Evolutionary conservation across 2,888 invertebrate species (phyloP).

Genomic region (Agriopis aurantiaria): DNA sequence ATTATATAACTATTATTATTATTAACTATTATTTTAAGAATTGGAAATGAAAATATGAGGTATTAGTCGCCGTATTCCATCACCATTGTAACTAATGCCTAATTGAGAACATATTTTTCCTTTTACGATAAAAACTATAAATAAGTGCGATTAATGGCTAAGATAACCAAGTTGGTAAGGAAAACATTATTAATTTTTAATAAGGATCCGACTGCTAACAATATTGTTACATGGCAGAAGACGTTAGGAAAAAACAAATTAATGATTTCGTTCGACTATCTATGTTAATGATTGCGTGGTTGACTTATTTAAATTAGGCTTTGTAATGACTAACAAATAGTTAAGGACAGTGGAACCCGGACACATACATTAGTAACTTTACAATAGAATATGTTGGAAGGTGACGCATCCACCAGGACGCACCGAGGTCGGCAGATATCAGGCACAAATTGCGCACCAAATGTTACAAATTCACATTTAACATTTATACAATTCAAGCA

Average conservation of each 20-base stretch:
- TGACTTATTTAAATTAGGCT: conserved; percentile 51
- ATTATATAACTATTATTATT: too few species aligned
- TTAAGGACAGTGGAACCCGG: conserved; percentile 65
- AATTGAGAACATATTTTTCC: conserved; percentile 25
- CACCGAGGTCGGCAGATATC: conserved; percentile 60
- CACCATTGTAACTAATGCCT: not conserved
- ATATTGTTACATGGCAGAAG: not conserved
- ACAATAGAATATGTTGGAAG: conserved; percentile 58
- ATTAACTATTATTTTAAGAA: not conserved
- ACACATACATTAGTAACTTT: conserved; percentile 58
- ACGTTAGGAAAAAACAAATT: not conserved
- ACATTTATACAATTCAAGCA: not conserved
- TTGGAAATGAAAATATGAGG: not conserved
- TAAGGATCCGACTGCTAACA: conserved; percentile 2
- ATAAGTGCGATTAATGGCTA: conserved; percentile 22
- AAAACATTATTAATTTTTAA: conserved; percentile 6
- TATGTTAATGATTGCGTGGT: conserved; percentile 34
- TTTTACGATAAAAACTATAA: conserved; percentile 30
- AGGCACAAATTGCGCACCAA: conserved; percentile 67
- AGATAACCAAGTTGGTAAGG: conserved; percentile 12
- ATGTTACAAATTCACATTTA: conserved; percentile 52
- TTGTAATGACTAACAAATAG: conserved; percentile 64
- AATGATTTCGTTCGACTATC: conserved; percentile 16
- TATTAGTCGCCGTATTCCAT: conserved; percentile 1
- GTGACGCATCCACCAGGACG: conserved; percentile 61